Conservation (phyloP, 1,140 invertebrate genomes). For the Chrysopa pallens region DNA sequence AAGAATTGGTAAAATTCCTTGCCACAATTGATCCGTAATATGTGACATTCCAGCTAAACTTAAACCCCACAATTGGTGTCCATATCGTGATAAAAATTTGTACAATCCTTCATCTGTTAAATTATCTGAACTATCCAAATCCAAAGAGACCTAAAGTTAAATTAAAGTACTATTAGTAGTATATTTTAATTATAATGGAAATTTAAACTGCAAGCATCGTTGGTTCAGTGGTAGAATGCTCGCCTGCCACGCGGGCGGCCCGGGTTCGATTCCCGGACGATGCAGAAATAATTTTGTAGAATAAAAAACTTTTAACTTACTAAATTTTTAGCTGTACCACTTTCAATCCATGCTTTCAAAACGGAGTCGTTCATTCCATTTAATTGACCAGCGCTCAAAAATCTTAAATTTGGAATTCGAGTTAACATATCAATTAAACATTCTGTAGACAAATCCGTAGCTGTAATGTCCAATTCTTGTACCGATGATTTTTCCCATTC, state of each 20-base stretch:
- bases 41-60: conserved; percentile 91
- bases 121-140: conserved; percentile 90
- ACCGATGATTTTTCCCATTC: conserved; percentile 95
- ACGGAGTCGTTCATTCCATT: conserved; percentile 95
- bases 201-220: too few species aligned
- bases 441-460: conserved; percentile 86
- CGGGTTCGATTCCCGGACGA: too few species aligned
- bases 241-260: too few species aligned
- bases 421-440: conserved; percentile 85
- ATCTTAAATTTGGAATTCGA: conserved; percentile 70
- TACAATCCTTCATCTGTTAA: conserved; percentile 81
- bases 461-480: conserved; percentile 91
- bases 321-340: conserved; percentile 52
- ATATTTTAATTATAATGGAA: too few species aligned
- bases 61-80: conserved; percentile 72
- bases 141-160: conserved; percentile 58
- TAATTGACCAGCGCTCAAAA: conserved; percentile 85
- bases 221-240: too few species aligned
- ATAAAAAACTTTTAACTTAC: conserved; percentile 8
- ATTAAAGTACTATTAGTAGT: background rate
- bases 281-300: background rate
- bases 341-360: conserved; percentile 74
- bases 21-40: conserved; percentile 94
- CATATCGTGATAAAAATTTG: conserved; percentile 78
- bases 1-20: conserved; percentile 73